Evolutionary conservation across 1,140 invertebrate species (phyloP), one percentile per base, ranked within the genome.

Genomic region (Drosophila albomicans): DNA sequence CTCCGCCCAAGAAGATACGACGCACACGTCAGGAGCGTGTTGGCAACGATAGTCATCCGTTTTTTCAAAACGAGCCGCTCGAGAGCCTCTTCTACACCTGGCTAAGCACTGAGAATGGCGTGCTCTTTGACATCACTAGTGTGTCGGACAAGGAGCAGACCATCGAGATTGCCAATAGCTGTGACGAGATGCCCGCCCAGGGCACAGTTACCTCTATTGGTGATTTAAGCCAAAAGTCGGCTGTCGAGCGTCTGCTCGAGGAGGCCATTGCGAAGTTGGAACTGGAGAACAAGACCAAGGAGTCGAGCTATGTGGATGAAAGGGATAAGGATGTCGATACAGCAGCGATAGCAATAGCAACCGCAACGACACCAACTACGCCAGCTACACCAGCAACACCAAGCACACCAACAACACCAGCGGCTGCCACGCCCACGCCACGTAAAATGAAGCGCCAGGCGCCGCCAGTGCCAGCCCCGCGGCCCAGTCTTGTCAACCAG

Each of bases 211-310:
- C 13, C 5, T 54, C 75, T 1, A 32, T 69, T 16, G 63, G 67
- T 0, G 86, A 90, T 2, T 32, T 74, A 0, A 89, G 74, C 10
- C 79, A 82, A 6, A 82, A 82, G 28, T 91, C 81, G 0, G 81
- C 79, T 3, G 87, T 92, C 0, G 87, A 92, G 8, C 63, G 76
- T 10, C 46, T 92, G 15, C 63, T 92, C 0, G 91, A 92, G 28
- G 91, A 92, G 38, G 91, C 91, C n/a, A 91, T 91, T 30, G 84
- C 87, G 15, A 92, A 91, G 16, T 30, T 92, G 32, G 91, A 92
- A 43, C 58, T 79, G 25, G 84, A 86, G 25, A 73, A 63, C 28
- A 65, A 54, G 3, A 54, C 16, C 0, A 81, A 90, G 10, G 78
- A 84, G 32, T 35, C 45, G 7, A 78, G 48, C 4, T 49, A 67